Base-by-base conservation (phyloP, 2,888 invertebrate genomes). In the Platycheirus rosarum region DNA sequence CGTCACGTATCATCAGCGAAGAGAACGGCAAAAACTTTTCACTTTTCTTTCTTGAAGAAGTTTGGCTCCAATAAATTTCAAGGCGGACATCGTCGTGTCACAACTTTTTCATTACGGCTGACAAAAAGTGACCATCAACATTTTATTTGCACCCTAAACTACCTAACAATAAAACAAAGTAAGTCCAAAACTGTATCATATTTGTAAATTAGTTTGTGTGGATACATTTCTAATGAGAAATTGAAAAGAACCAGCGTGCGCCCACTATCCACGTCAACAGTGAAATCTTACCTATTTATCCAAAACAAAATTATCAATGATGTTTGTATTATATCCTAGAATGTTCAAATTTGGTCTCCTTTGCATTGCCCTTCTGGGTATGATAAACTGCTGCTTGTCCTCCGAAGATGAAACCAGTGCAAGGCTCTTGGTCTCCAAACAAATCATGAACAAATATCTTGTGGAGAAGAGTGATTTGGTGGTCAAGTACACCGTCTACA, bases 401-500 rank as follows among this genome's bases (percentile, higher is more conserved):
- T 88, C 89, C 46, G 94, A 94, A 84, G 95, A 95, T 86, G 94
- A 95, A 46, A 92, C 94, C 51, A 93, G 94, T 65, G 98, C 98
- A 16, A 93, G 95, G 87, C 92, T 99, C 55, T 91, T 99, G 82
- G 95, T 97, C 20, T 96, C 97, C 8, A 99, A 99, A 91, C 96
- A 97, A 91, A 95, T 99, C 87, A 93, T 98, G 78, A 99, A 99
- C 90, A 97, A 96, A 91, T 98, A 97, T 89, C 92, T 99, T 84
- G 98, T 99, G 0, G 98, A 99, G 92, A 95, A 95, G 88, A 97
- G 97, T 94, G 99, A 99, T 90, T 94, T 99, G 86, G 93, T 98
- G 84, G 95, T 99, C 44, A 97, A 98, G 91, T 99, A 99, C 90
- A 96, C 96, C 11, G 92, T 99, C 73, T 97, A 94, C 92, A 99